Conservation (phyloP, 2,113 vertebrate genomes). For the Seriola quinqueradiata region DNA sequence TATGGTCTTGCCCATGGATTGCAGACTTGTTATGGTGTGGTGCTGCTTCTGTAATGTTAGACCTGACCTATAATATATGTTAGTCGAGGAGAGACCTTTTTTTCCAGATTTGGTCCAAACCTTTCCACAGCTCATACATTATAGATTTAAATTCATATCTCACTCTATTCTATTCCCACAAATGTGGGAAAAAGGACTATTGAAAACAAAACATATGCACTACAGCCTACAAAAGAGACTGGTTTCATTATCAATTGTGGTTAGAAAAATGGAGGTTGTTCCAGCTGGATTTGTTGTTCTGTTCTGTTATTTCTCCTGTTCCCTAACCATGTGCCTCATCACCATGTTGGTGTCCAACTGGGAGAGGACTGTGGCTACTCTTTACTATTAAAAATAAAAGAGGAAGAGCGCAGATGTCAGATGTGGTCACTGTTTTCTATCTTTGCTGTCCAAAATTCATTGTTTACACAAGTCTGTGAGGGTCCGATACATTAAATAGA, state of each 20-base stretch:
- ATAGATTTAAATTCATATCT: neutral
- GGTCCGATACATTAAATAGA: neutral
- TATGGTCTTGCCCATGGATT: neutral
- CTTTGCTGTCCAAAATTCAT: constrained; percentile 11
- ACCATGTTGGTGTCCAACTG: constrained; percentile 4
- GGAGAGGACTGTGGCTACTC: constrained; percentile 19
- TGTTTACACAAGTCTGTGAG: constrained; percentile 10
- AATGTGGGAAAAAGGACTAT: neutral
- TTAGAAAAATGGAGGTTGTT: constrained; percentile 25
- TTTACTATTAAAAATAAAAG: constrained; percentile 35
- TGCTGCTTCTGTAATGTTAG: neutral
- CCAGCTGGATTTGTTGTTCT: constrained; percentile 10
- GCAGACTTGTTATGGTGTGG: neutral
- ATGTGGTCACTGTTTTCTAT: constrained; percentile 20
- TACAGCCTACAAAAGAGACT: neutral
- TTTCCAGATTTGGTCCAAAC: neutral
- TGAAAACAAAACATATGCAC: neutral
- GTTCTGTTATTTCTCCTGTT: neutral
- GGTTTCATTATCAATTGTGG: neutral
- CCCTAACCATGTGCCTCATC: constrained; percentile 3
- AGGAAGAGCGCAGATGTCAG: neutral
- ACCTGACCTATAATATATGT: neutral
- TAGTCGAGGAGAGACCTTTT: neutral
- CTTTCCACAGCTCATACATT: neutral
- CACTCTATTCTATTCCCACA: neutral